phyloP scores from a whole-genome alignment of 2,797 vertebrate genomes.

The Phalloptychus januarius region DNA sequence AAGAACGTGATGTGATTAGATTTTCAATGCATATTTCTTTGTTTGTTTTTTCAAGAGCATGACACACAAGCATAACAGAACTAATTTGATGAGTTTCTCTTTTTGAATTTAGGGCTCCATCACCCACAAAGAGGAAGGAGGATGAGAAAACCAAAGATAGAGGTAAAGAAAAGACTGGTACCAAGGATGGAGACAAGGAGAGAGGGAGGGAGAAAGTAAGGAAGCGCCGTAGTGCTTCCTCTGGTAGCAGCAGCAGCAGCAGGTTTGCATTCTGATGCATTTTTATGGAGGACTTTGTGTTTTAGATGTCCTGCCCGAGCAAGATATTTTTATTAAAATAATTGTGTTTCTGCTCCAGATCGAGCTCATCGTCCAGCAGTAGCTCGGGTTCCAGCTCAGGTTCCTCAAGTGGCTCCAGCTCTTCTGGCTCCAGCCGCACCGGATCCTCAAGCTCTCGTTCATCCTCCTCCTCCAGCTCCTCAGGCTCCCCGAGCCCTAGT shows the following conservation, averaged over 20 bases:
- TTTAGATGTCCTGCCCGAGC: background rate
- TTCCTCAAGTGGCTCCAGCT: constrained; percentile 96
- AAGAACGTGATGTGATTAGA: background rate
- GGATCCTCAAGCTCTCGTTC: constrained; percentile 94
- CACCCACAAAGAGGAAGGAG: constrained; percentile 94
- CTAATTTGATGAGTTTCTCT: background rate
- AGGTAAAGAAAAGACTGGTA: constrained; percentile 88
- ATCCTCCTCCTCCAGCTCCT: constrained; percentile 94
- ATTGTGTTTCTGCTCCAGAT: constrained; percentile 69
- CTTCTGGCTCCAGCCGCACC: constrained; percentile 92
- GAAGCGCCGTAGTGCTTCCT: constrained; percentile 93
- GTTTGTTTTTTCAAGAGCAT: background rate
- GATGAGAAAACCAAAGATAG: constrained; percentile 94
- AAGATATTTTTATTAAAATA: background rate
- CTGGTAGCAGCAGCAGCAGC: constrained; percentile 94
- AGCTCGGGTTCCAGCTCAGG: constrained; percentile 96
- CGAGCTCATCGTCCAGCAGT: constrained; percentile 95
- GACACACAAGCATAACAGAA: background rate
- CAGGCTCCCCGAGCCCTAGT: constrained; percentile 91
- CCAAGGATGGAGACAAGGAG: constrained; percentile 94
- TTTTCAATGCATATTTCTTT: background rate
- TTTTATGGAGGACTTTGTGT: background rate
- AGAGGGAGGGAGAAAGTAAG: constrained; percentile 90
- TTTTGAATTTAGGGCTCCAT: constrained; percentile 87
- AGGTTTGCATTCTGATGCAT: constrained; percentile 73